Conservation (phyloP, 1,140 invertebrate genomes). For the Tachypleus tridentatus region DNA sequence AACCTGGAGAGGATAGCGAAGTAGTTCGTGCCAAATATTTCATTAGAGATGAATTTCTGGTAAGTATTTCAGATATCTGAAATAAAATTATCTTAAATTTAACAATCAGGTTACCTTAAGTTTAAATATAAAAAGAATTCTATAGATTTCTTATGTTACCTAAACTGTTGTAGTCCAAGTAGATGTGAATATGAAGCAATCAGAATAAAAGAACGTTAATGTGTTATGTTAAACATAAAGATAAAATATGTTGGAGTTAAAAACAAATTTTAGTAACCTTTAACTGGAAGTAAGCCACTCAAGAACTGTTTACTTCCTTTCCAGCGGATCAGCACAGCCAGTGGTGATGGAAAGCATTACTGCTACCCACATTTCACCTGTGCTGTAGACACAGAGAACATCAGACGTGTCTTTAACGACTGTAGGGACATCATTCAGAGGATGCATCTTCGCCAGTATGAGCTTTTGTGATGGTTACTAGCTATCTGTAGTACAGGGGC, state of each 20-base stretch:
- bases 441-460: constrained; percentile 98
- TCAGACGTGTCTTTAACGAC: constrained; percentile 99
- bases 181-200: too few relatives aligned
- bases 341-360: constrained; percentile 96
- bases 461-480: constrained; percentile 73
- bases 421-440: constrained; percentile 99
- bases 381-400: constrained; percentile 99
- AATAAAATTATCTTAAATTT: too few relatives aligned
- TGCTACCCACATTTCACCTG: constrained; percentile 99
- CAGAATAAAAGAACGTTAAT: neutral
- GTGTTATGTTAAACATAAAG: neutral
- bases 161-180: too few relatives aligned
- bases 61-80: constrained; percentile 30
- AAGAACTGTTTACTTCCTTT: constrained; percentile 20
- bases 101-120: too few relatives aligned
- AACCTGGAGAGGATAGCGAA: constrained; percentile 72
- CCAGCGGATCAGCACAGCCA: constrained; percentile 96
- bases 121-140: too few relatives aligned
- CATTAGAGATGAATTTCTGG: constrained; percentile 98
- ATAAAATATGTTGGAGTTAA: constrained; percentile 2
- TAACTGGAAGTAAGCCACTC: neutral
- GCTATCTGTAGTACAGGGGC: too few relatives aligned
- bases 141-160: too few relatives aligned
- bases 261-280: neutral
- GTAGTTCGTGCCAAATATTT: constrained; percentile 99